Evolutionary conservation across 2,888 invertebrate genomes (phyloP), one percentile per base, ranked within the genome.

Genomic region (Watsonalla binaria): DNA sequence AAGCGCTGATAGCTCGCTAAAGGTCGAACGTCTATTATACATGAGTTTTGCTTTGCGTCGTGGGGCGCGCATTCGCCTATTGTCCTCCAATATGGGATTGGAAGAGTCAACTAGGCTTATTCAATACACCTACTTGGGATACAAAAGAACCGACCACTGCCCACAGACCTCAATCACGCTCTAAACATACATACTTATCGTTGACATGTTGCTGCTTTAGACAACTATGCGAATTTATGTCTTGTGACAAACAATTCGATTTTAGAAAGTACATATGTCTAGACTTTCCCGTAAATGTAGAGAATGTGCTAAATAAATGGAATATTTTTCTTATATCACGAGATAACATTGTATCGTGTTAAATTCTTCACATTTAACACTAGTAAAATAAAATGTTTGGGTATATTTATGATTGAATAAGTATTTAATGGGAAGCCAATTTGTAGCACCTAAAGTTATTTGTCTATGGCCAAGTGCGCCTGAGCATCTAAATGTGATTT

Each of bases 21-120:
- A 54, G 62, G 65, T 24, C 24, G 24, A 24, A 63, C 53, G 63
- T 65, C 55, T 61, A 61, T 53, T 61, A 64, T 57, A 62, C 57
- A 60, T 60, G 56, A 61, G 59, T 63, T 68, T 59, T 60, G 58
- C 60, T 58, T 62, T 61, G 57, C 57, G 48, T 54, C 52, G 60
- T 52, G 56, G 47, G 62, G 61, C 54, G 59, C 59, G 54, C 61
- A 77, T 76, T 73, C 72, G 65, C 59, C 84, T 74, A 86, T 89
- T 88, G 86, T 89, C 80, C 81, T 78, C 86, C 78, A 84, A 85
- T 87, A 82, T 78, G 70, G 78, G 75, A 63, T 76, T 75, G 82
- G 78, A 59, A 73, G 69, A 66, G 62, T 66, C 63, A 62, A 64
- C 75, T 73, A 70, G 74, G 62, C 70, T 68, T 64, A 78, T 80